Base-by-base conservation (phyloP, 2,888 invertebrate species). In the Oscheius sp. region DNA sequence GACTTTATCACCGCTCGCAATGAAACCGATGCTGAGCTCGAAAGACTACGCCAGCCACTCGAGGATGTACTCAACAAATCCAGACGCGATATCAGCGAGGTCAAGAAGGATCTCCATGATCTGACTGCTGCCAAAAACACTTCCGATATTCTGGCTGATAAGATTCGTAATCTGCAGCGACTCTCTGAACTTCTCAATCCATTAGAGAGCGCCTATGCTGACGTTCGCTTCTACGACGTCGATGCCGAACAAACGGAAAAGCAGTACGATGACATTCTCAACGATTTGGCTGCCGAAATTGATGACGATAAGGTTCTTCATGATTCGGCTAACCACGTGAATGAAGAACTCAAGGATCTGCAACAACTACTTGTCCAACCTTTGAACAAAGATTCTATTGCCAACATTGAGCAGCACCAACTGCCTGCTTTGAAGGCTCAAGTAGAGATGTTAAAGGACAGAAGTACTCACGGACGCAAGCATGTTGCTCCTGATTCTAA, bases 151-250 rank as follows among this genome's bases (percentile, higher is more conserved):
- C 72, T 78, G 33, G 66, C 71, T 45, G 71, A 63, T 39, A 73
- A 70, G 39, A 72, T 73, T 33, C 48, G 42, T 48, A 68, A 71
- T 42, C 72, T 82, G 70, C 77, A 80, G 70, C 69, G 71, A 33
- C 72, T 81, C 31, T 78, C 78, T 31, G 78, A 82, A 61, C 69
- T 73, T 57, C 71, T 81, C 23, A 71, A 81, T 61, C 81, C 81
- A 61, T 74, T 81, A 34, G 82, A 77, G 50, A 79, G 71, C 55
- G 78, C 80, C n/a, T 76, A 81, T 61, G 74, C 78, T 17, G 80
- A 80, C 57, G 79, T 81, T 25, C 79, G 82, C 63, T 82, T 82
- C 74, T 70, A 78, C 63, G 80, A 82, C 48, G 77, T 78, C 8
- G 81, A 82, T 42, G 70, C 76, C 48, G 80, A 82, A 50, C 78